These are phyloP conservation scores for Cyrtodaria siliqua DNA, from an alignment of 2,888 invertebrate genomes.

Conservation along the genomic window DNA sequence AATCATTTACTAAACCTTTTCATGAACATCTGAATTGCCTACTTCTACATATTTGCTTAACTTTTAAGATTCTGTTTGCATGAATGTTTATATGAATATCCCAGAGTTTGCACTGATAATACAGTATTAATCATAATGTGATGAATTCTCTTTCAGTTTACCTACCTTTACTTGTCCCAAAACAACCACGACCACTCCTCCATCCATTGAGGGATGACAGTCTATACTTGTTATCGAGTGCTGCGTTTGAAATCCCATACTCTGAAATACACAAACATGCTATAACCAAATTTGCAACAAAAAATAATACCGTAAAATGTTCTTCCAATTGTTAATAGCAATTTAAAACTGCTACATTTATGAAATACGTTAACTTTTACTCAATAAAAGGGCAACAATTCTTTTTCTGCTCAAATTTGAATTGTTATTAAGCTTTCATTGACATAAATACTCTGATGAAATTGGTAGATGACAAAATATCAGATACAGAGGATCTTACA, in stretches of 20 bases:
- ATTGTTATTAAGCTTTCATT: not conserved
- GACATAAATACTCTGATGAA: not conserved
- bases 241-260: slow-evolving; percentile 90
- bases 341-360: no score
- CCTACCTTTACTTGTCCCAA: slow-evolving; percentile 97
- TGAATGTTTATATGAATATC: no score
- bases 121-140: not conserved
- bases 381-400: no score
- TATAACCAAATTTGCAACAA: not conserved
- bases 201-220: slow-evolving; percentile 99
- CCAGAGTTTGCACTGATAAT: not conserved
- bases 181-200: slow-evolving; percentile 97
- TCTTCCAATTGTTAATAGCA: no score
- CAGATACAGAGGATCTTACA: no score
- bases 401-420: not conserved
- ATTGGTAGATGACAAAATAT: not conserved
- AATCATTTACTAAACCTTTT: no score
- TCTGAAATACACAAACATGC: not conserved
- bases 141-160: slow-evolving; percentile 39
- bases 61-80: no score
- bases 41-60: no score
- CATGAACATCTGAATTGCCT: no score
- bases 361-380: no score
- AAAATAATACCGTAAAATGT: no score
- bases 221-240: slow-evolving; percentile 97